Percentiles rank a stretch among this genome's conserved stretches.
These are phyloP conservation scores for Andrena minutula DNA, from an alignment of 2,888 invertebrate genomes.

Conservation along the genomic window DNA sequence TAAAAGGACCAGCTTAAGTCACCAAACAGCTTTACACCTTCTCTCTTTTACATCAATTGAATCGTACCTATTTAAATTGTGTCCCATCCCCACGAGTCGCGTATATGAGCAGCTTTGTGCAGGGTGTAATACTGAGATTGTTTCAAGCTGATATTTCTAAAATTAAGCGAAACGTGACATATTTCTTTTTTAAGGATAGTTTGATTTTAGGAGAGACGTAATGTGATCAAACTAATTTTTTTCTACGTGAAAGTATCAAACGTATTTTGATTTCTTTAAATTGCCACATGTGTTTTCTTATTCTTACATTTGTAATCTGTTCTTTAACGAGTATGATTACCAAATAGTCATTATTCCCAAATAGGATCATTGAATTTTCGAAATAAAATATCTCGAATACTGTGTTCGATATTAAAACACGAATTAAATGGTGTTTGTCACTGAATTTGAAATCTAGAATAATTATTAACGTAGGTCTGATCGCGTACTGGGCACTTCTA, in stretches of 20 bases:
- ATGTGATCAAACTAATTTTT: background rate
- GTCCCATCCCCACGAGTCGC: constrained; percentile 61
- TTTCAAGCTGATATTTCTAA: background rate
- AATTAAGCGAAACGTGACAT: background rate
- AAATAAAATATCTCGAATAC: too few relatives aligned
- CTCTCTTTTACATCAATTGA: constrained; percentile 69
- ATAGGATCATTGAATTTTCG: too few relatives aligned
- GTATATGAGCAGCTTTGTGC: constrained; percentile 35
- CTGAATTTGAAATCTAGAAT: too few relatives aligned
- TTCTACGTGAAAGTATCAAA: background rate
- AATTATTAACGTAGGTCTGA: too few relatives aligned
- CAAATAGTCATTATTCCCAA: too few relatives aligned
- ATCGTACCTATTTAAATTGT: constrained; percentile 70
- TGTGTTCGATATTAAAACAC: too few relatives aligned
- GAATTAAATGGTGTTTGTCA: too few relatives aligned
- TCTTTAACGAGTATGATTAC: background rate
- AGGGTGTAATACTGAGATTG: background rate
- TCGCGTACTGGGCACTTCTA: too few relatives aligned
- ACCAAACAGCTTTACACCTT: constrained; percentile 74
- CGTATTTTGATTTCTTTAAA: background rate
- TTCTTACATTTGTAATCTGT: background rate
- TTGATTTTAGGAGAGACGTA: background rate
- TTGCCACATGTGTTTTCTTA: background rate
- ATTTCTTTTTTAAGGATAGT: background rate
- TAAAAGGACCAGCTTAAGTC: constrained; percentile 69